Percentiles rank a stretch among this genome's conserved stretches.
These are phyloP conservation scores for Platygyra sinensis DNA, from an alignment of 64 coral and sea anemone genomes.

Conservation along the genomic window DNA sequence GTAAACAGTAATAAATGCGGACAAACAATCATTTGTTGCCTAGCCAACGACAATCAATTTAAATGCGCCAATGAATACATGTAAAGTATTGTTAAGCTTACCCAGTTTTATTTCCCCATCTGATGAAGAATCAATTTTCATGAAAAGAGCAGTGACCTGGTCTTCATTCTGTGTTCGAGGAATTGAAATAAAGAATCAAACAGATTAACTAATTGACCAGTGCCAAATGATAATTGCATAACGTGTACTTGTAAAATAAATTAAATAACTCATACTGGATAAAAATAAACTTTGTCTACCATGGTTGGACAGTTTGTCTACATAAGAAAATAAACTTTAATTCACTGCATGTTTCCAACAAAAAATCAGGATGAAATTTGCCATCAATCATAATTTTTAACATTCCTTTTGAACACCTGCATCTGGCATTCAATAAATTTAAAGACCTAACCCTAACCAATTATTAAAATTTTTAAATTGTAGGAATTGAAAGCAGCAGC, in stretches of 20 bases:
- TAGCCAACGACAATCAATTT: not conserved
- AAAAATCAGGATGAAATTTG: no score
- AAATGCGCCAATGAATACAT: no score
- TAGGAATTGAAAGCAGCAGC: no score
- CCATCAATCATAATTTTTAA: not conserved
- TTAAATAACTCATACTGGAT: not conserved
- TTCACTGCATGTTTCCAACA: no score
- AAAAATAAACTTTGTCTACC: not conserved
- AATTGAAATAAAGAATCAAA: not conserved
- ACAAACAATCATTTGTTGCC: not conserved
- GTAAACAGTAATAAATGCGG: not conserved
- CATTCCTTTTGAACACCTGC: not conserved
- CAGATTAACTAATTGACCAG: not conserved
- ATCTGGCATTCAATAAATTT: no score
- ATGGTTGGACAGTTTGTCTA: not conserved
- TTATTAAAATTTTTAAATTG: no score
- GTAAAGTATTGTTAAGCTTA: slow-evolving; percentile 10
- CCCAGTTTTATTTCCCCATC: slow-evolving; percentile 99
- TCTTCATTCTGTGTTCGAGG: slow-evolving; percentile 73
- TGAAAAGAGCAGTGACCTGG: slow-evolving; percentile 88
- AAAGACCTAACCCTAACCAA: no score
- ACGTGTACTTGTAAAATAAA: not conserved
- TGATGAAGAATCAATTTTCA: slow-evolving; percentile 99
- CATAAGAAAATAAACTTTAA: not conserved
- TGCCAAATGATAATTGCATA: no score